A percentile compares a stretch with the other conserved stretches of the same genome.
Evolutionary conservation across 2,888 invertebrate genomes (phyloP).

Genomic region (Aphelenchoides bicaudatus): DNA sequence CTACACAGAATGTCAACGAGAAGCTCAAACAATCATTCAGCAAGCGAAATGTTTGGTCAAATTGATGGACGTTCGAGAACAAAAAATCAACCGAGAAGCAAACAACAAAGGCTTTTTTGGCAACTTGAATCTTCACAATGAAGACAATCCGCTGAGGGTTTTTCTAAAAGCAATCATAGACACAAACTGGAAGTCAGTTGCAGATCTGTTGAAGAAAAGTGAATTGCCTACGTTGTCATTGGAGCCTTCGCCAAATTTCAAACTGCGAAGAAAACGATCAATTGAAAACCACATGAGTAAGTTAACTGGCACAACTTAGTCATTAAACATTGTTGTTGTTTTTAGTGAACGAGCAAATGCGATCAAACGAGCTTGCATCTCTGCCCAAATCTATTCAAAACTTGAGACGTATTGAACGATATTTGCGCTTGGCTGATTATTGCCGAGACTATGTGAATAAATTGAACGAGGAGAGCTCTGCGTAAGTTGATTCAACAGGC

Average conservation of each 20-base stretch:
- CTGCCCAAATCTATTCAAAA: conserved; percentile 4
- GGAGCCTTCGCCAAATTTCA: background rate
- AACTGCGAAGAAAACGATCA: conserved; percentile 7
- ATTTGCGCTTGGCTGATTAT: conserved; percentile 4
- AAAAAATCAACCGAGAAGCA: background rate
- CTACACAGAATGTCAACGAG: conserved; percentile 8
- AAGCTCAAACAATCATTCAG: background rate
- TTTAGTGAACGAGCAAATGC: too few species aligned
- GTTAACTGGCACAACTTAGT: too few species aligned
- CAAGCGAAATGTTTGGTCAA: conserved; percentile 15
- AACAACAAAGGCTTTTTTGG: too few species aligned
- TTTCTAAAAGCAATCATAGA: conserved; percentile 8
- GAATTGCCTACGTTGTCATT: background rate
- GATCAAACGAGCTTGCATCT: background rate
- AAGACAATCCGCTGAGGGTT: conserved; percentile 12
- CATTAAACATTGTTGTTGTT: too few species aligned
- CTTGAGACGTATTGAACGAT: conserved; percentile 8
- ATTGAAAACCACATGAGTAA: too few species aligned
- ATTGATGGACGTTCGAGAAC: conserved; percentile 6
- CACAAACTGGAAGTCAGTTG: conserved; percentile 6
- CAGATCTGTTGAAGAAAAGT: background rate
- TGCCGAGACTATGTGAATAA: background rate
- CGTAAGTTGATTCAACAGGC: background rate
- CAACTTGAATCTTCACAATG: too few species aligned
- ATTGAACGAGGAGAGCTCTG: conserved; percentile 12